Conservation (phyloP, 2,888 invertebrate species). For the Willowsia nigromaculata region DNA sequence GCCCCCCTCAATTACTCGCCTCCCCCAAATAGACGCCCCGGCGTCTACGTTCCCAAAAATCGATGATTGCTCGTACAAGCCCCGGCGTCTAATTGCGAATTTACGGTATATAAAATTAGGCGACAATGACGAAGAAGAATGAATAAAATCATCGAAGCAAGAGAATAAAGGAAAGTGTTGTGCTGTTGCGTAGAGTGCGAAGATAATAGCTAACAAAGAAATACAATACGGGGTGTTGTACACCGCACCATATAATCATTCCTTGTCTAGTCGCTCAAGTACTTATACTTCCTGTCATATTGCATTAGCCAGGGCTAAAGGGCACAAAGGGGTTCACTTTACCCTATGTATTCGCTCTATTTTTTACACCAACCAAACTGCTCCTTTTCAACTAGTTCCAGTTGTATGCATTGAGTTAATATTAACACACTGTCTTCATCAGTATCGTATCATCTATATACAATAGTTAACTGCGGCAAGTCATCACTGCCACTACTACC, state of each 20-base stretch:
- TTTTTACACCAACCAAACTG: neutral
- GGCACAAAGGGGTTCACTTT: constrained; percentile 19
- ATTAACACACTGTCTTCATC: neutral
- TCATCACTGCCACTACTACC: neutral
- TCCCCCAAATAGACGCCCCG: no score
- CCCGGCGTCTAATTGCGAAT: neutral
- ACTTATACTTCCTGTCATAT: constrained; percentile 43
- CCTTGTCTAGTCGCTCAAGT: constrained; percentile 16
- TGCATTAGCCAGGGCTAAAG: constrained; percentile 49
- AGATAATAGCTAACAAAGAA: constrained; percentile 37
- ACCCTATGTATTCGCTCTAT: neutral
- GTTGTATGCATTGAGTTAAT: no score
- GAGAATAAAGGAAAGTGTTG: constrained; percentile 1
- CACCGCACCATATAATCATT: constrained; percentile 13
- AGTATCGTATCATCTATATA: neutral
- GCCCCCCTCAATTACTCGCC: no score
- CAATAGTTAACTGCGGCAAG: neutral
- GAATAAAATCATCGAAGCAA: constrained; percentile 36
- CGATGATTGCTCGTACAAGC: neutral
- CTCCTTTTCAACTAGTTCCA: neutral
- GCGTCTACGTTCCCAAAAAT: no score
- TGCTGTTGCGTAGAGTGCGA: neutral
- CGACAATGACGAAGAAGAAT: neutral
- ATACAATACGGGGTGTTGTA: neutral
- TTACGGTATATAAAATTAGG: neutral